Percentiles rank a stretch among this genome's conserved stretches.
phyloP scores from a whole-genome alignment of 2,797 vertebrate species.

The Bovichtus diacanthus region DNA sequence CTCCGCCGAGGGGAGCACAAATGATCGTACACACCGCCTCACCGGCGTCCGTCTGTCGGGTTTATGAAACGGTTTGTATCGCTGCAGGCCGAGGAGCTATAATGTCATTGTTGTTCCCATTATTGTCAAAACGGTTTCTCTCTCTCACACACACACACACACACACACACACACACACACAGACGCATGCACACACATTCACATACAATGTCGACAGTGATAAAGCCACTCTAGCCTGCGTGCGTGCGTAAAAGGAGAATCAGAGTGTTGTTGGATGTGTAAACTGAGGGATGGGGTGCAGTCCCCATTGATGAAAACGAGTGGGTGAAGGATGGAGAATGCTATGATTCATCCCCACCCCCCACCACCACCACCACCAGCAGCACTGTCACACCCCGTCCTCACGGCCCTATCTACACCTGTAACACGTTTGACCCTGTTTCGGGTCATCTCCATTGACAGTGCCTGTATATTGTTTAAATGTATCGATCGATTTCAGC shows the following conservation, averaged over 20 bases:
- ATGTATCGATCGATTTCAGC: constrained; percentile 29
- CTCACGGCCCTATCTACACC: constrained; percentile 61
- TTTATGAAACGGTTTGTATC: constrained; percentile 33
- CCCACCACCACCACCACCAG: background rate
- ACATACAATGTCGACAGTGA: constrained; percentile 2
- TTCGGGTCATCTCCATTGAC: constrained; percentile 59
- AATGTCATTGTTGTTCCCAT: constrained; percentile 52
- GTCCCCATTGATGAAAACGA: constrained; percentile 70
- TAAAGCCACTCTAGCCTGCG: constrained; percentile 27
- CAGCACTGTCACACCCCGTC: constrained; percentile 75
- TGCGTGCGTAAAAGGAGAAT: constrained; percentile 51
- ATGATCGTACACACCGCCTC: constrained; percentile 30
- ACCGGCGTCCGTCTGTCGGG: constrained; percentile 25
- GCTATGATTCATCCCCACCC: constrained; percentile 74
- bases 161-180: constrained; percentile 2
- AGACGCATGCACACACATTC: background rate
- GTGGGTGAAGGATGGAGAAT: constrained; percentile 51
- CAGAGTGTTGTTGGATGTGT: constrained; percentile 39
- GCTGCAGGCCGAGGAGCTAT: constrained; percentile 35
- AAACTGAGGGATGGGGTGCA: constrained; percentile 49
- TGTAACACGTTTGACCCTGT: constrained; percentile 77
- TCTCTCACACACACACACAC: background rate
- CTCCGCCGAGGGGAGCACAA: constrained; percentile 33
- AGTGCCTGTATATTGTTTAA: constrained; percentile 33
- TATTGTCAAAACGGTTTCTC: constrained; percentile 23